Conservation (phyloP, 2,797 vertebrate genomes). For the Squalus acanthias region DNA sequence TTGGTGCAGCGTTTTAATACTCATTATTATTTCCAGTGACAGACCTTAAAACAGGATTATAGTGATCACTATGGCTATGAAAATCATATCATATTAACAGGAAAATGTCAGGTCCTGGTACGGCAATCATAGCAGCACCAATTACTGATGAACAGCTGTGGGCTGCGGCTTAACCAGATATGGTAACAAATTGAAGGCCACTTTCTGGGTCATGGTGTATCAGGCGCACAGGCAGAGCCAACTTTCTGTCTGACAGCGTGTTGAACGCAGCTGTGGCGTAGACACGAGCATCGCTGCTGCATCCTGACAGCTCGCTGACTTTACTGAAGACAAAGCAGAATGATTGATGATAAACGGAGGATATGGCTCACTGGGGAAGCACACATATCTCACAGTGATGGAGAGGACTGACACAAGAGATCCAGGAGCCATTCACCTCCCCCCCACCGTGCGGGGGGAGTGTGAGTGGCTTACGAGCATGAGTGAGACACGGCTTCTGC, state of each 20-base stretch:
- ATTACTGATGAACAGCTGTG: not conserved
- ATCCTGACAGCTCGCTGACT: not conserved
- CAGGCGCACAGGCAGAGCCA: not conserved
- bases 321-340: slow-evolving; percentile 11
- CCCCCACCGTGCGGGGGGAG: not conserved
- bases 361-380: not conserved
- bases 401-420: not conserved
- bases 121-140: not conserved
- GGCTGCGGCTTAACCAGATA: not conserved
- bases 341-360: slow-evolving; percentile 18
- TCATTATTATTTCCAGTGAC: not conserved
- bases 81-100: not conserved
- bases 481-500: not conserved
- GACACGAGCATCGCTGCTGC: not conserved
- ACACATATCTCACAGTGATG: not conserved
- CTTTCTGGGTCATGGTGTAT: not conserved
- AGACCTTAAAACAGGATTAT: not conserved
- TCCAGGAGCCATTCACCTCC: not conserved
- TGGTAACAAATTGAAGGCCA: not conserved
- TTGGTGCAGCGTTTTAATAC: not conserved
- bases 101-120: not conserved
- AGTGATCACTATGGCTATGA: not conserved
- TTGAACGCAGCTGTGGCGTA: not conserved
- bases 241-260: not conserved
- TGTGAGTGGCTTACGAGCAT: not conserved